phyloP scores from a whole-genome alignment of 2,113 vertebrate species.

The Corvus moneduloides region DNA sequence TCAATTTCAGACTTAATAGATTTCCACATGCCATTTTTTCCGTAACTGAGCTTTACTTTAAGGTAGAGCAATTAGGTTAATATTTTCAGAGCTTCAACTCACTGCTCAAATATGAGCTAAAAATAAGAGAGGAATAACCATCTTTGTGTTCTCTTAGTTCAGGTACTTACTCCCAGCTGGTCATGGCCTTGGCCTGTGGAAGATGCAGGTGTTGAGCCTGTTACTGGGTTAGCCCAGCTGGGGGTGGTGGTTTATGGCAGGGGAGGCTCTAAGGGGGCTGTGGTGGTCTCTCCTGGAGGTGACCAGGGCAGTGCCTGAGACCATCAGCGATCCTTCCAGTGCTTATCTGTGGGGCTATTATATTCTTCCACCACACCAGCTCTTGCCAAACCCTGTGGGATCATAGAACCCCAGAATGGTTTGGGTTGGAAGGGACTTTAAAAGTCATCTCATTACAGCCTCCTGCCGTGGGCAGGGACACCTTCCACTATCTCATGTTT shows the following conservation, averaged over 20 bases:
- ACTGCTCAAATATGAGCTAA: background rate
- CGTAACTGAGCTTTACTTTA: background rate
- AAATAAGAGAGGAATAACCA: background rate
- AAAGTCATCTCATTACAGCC: background rate
- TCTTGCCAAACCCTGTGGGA: background rate
- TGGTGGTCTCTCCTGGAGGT: background rate
- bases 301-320: background rate
- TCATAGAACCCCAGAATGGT: background rate
- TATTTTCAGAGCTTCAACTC: background rate
- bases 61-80: background rate
- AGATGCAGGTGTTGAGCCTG: background rate
- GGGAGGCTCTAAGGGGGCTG: background rate
- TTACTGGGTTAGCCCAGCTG: background rate
- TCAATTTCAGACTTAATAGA: background rate
- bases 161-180: background rate
- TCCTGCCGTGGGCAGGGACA: background rate
- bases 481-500: background rate
- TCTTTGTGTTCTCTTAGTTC: background rate
- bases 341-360: rapidly evolving
- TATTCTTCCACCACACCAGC: background rate
- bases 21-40: background rate
- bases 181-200: background rate
- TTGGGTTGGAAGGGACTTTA: background rate
- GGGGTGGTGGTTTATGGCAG: background rate
- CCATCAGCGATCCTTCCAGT: background rate